Evolutionary conservation across 2,888 invertebrate species (phyloP).

Genomic region (Drosophila aldrichi): DNA sequence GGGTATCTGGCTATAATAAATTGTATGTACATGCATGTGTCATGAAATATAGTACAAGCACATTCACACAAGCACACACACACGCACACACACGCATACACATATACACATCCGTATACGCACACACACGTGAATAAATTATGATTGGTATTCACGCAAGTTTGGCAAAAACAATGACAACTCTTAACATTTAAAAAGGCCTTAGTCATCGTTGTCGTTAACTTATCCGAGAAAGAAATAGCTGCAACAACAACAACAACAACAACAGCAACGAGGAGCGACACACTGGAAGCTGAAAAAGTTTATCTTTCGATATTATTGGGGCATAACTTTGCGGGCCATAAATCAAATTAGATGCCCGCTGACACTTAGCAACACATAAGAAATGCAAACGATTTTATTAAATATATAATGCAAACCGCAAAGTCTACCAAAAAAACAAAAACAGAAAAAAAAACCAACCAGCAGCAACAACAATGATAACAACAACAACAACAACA

Average conservation of each 20-base stretch:
- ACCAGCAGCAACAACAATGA: constrained; percentile 10
- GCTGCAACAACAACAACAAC: constrained; percentile 13
- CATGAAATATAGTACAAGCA: constrained; percentile 30
- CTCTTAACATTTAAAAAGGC: constrained; percentile 71
- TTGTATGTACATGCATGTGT: constrained; percentile 33
- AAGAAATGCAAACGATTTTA: constrained; percentile 80
- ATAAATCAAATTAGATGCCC: constrained; percentile 79
- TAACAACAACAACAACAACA: constrained; percentile 24
- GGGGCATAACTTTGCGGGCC: constrained; percentile 77
- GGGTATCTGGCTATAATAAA: constrained; percentile 8
- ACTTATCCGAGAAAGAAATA: constrained; percentile 35
- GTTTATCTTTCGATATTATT: constrained; percentile 75
- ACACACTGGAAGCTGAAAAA: constrained; percentile 53
- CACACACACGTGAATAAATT: constrained; percentile 65
- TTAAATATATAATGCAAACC: constrained; percentile 73
- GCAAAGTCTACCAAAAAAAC: constrained; percentile 28
- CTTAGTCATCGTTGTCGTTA: constrained; percentile 76
- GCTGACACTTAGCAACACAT: constrained; percentile 80
- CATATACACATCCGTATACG: neutral
- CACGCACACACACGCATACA: neutral
- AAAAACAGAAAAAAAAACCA: neutral
- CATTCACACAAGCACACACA: neutral
- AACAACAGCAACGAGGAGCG: constrained; percentile 8
- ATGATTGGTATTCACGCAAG: constrained; percentile 69
- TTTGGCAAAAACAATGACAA: constrained; percentile 78